These are phyloP conservation scores for Telmatochromis sp. DNA, from an alignment of 2,113 vertebrate species.

Conservation along the genomic window DNA sequence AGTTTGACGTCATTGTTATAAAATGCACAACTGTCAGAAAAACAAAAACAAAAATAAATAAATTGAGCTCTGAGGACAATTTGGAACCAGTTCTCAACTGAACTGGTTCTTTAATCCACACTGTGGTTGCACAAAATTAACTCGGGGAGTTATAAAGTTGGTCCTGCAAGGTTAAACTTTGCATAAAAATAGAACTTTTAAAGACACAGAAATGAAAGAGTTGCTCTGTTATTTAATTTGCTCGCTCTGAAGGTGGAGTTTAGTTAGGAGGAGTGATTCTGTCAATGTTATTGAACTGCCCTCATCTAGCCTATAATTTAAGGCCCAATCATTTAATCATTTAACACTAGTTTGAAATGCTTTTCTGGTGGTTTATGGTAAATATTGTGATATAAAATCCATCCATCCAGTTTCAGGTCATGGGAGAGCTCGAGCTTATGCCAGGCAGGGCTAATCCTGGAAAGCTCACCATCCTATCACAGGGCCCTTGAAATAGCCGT, in stretches of 20 bases:
- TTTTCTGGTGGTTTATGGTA: background rate
- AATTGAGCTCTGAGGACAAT: background rate
- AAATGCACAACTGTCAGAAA: background rate
- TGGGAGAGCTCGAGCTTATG: background rate
- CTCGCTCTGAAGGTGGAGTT: background rate
- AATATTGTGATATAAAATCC: background rate
- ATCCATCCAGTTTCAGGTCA: background rate
- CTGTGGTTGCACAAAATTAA: background rate
- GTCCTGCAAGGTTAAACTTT: background rate
- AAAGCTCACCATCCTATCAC: background rate
- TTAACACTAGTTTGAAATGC: background rate
- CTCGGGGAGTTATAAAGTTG: background rate
- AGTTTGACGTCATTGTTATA: background rate
- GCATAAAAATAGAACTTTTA: background rate
- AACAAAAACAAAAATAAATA: background rate
- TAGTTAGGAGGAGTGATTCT: background rate
- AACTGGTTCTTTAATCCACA: background rate
- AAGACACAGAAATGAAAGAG: background rate
- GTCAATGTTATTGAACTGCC: background rate
- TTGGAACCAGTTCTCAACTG: background rate
- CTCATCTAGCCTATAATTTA: background rate
- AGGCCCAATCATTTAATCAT: background rate
- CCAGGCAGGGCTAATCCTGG: background rate
- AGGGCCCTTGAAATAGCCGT: background rate
- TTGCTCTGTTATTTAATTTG: background rate